Base-by-base conservation (phyloP, 2,797 vertebrate genomes). In the Ibycter americanus region DNA sequence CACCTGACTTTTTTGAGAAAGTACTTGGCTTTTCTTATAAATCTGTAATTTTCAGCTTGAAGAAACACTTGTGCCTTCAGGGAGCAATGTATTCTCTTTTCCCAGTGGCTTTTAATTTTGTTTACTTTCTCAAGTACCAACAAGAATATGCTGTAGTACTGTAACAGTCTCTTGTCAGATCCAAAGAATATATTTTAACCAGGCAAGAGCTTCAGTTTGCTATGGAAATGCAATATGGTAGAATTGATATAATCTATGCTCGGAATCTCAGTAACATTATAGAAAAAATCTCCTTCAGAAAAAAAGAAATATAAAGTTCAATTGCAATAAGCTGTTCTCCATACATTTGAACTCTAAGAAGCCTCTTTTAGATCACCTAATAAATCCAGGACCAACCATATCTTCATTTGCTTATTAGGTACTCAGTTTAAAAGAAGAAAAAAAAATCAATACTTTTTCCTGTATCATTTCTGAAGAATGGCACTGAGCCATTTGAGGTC, bases 11-110 rank as follows among this genome's bases (percentile, higher is more conserved):
- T 89, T 93, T 78, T 91, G 94, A 91, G 94, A 74, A 98, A 93
- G 54, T 83, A 96, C 91, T 97, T 92, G 93, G 66, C 77, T 98
- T 98, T 98, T 97, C 92, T 96, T 97, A 98, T 92, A 97, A 97
- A 98, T 98, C 96, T 97, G 97, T 98, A 98, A 98, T 98, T 98
- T 98, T 97, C 97, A 97, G 94, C 97, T 98, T 92, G 96, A 97
- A 97, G 95, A 97, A 98, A 96, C 97, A 96, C 82, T 98, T 95
- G 87, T 87, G 95, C 94, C 98, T 98, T 97, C 77, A 96, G 97
- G 96, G 95, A 98, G 91, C 80, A 97, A 97, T 97, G 96, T 84
- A 97, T 97, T 97, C 93, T 97, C 95, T 96, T 98, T 90, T 96
- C 89, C 93, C 89, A 67, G 71, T 76, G 87, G 93, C 87, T 97